Conservation (phyloP, 2,797 vertebrate genomes). For the Botia almorhae region DNA sequence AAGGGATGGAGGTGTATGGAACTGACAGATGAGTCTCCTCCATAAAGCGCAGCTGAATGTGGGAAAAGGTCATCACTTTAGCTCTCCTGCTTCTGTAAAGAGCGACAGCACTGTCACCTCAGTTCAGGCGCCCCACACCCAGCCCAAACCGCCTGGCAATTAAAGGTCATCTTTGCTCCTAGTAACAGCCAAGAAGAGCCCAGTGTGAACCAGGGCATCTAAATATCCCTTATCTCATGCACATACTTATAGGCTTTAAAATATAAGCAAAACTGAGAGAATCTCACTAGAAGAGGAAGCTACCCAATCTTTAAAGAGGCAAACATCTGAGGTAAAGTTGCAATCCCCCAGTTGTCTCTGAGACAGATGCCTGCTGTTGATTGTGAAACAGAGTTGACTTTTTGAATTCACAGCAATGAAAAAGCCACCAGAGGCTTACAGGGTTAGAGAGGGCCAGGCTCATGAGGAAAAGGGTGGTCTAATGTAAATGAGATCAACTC, state of each 20-base stretch:
- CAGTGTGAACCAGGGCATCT: conserved; percentile 59
- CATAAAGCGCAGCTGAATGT: conserved; percentile 54
- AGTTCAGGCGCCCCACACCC: conserved; percentile 32
- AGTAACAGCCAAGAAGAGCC: conserved; percentile 63
- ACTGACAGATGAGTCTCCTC: conserved; percentile 56
- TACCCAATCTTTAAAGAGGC: neutral
- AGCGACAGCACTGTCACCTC: conserved; percentile 47
- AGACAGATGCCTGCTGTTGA: neutral
- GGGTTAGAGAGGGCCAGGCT: neutral
- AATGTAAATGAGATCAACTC: conserved; percentile 52
- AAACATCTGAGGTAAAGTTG: conserved; percentile 42
- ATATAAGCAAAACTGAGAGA: conserved; percentile 1
- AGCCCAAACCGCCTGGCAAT: conserved; percentile 65
- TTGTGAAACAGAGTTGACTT: conserved; percentile 2
- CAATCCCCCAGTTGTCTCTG: conserved; percentile 29
- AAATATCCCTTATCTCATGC: conserved; percentile 64
- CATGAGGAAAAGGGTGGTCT: conserved; percentile 50
- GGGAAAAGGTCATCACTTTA: conserved; percentile 67
- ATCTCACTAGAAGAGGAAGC: neutral
- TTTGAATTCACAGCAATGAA: conserved; percentile 26
- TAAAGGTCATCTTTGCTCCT: conserved; percentile 74
- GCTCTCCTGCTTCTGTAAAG: conserved; percentile 59
- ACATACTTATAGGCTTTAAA: conserved; percentile 46
- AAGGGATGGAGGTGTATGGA: conserved; percentile 27
- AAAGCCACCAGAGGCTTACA: conserved; percentile 11